Evolutionary conservation across 2,113 vertebrate species (phyloP).

Genomic region (Excalfactoria chinensis): DNA sequence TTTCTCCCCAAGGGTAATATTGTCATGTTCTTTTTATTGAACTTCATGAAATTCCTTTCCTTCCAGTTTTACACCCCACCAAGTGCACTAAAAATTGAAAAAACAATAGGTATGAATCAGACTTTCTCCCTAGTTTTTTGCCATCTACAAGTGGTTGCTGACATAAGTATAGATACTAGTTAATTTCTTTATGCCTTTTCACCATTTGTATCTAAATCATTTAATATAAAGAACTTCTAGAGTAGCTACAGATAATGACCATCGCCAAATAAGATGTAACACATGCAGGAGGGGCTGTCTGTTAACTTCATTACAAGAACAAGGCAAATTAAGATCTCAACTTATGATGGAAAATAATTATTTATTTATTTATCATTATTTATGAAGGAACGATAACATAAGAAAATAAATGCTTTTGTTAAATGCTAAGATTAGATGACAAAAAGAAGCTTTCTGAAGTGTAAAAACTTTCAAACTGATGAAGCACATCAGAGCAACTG

Average conservation of each 20-base stretch:
- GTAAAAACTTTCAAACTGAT: constrained; percentile 37
- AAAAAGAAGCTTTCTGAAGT: constrained; percentile 16
- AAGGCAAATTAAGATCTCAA: not conserved
- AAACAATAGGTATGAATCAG: not conserved
- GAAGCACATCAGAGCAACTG: constrained; percentile 21
- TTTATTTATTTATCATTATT: too few species aligned
- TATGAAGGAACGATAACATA: not conserved
- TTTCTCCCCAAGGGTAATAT: not conserved
- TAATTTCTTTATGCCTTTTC: not conserved
- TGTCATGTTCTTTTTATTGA: not conserved
- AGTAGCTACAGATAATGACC: not conserved
- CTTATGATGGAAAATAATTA: not conserved
- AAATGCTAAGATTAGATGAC: constrained; percentile 6
- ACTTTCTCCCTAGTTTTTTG: not conserved
- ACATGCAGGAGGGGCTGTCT: not conserved
- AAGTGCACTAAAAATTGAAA: not conserved
- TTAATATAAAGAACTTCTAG: not conserved
- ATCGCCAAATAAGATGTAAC: not conserved
- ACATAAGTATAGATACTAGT: not conserved
- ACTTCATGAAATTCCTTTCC: not conserved
- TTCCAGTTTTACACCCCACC: not conserved
- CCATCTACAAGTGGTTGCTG: not conserved
- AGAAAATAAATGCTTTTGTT: not conserved
- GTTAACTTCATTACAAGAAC: not conserved
- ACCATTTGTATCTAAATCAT: not conserved